Evolutionary conservation across 2,797 vertebrate species (phyloP), one percentile per base, ranked within the genome.

Genomic region (Gymnodraco acuticeps): DNA sequence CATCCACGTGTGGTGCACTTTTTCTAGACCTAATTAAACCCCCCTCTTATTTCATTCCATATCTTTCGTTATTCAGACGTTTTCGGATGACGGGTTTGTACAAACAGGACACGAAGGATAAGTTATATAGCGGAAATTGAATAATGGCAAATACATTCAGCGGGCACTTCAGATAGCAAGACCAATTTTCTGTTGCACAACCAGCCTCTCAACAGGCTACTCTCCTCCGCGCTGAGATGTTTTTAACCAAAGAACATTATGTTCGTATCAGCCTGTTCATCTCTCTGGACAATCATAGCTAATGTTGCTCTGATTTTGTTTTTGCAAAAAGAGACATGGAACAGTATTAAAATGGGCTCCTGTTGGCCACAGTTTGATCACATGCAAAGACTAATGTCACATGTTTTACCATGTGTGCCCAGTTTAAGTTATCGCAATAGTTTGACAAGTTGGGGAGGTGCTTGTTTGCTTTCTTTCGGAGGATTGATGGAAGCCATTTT

Each of bases 1-100:
- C 27, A 77, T 86, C 75, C 74, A 38, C 51, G 48, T 77, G 70
- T 43, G 5, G 48, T 71, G 64, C 45, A 12, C 58, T 83, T 59
- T 45, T 67, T 65, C 47, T 54, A 66, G 72, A 62, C 65, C 17
- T 75, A 70, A 88, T 87, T 82, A 78, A 83, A 23, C 71, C 33
- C 53, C 31, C 6, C 58, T 65, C 15, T 50, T 65, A 41, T 20
- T 41, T 70, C 16, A 20, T 5, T 62, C 53, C 64, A 46, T 74
- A 31, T 60, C 42, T 54, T 6, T 52, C 38, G 11, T 20, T 55
- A n/a, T 6, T 17, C 45, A 47, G 41, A 45, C 19, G 14, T 73
- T 56, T 23, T 19, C 41, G 23, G 38, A 33, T 41, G 27, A 45
- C 41, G 63, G 51, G 41, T 31, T 62, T 38, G 42, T 56, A 19